Percentiles rank a stretch among this genome's conserved stretches.
phyloP scores from a whole-genome alignment of 2,888 invertebrate species.

The Neoascia interrupta region DNA sequence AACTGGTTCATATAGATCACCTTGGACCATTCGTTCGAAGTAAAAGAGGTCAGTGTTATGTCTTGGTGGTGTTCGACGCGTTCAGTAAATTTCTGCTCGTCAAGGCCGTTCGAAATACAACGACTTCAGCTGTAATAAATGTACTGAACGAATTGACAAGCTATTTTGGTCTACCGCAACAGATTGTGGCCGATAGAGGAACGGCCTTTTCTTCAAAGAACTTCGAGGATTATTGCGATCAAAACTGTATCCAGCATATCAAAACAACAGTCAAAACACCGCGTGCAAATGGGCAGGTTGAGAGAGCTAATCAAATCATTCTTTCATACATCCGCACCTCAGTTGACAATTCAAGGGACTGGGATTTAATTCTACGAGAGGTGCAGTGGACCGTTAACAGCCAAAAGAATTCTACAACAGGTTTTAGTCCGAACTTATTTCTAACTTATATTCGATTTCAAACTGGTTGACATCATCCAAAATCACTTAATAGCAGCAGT shows the following conservation, averaged over 20 bases:
- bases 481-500: constrained; percentile 21
- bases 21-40: constrained; percentile 54
- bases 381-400: constrained; percentile 65
- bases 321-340: constrained; percentile 68
- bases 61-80: constrained; percentile 33
- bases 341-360: constrained; percentile 43
- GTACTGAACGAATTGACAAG: constrained; percentile 29
- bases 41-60: constrained; percentile 16
- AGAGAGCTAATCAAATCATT: constrained; percentile 61
- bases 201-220: constrained; percentile 71
- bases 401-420: constrained; percentile 41
- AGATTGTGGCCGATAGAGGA: constrained; percentile 71
- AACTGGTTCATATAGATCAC: constrained; percentile 62
- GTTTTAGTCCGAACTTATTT: constrained; percentile 62
- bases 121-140: constrained; percentile 18
- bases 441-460: constrained; percentile 64
- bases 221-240: constrained; percentile 69
- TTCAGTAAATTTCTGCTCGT: constrained; percentile 50
- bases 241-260: constrained; percentile 69
- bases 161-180: constrained; percentile 69
- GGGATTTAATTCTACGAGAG: constrained; percentile 44
- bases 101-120: constrained; percentile 45
- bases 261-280: constrained; percentile 70
- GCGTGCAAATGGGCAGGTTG: constrained; percentile 65
- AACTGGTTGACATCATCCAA: constrained; percentile 35